Conservation (phyloP, 1,140 invertebrate genomes). For the Drosophila lacteicornis region DNA sequence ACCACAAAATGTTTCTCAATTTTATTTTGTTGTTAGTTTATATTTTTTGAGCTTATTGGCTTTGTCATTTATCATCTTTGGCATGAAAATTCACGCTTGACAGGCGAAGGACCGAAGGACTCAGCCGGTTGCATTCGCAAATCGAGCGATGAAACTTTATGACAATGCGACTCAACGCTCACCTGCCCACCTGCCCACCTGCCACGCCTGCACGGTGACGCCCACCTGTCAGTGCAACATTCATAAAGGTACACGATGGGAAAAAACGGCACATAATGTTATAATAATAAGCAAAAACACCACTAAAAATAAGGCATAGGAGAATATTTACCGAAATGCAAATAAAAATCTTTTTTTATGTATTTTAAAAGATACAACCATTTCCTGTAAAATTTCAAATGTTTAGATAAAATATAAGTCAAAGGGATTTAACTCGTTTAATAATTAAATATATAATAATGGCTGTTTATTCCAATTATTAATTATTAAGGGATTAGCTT, state of each 20-base stretch:
- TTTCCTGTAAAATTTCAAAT: too few relatives aligned
- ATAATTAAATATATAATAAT: too few relatives aligned
- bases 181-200: background rate
- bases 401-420: too few relatives aligned
- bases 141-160: conserved; percentile 66
- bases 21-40: background rate
- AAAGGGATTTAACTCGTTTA: too few relatives aligned
- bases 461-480: too few relatives aligned
- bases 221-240: conserved; percentile 55
- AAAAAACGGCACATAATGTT: background rate
- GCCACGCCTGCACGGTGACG: conserved; percentile 16
- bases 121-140: conserved; percentile 23
- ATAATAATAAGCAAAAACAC: background rate
- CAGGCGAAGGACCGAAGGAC: conserved; percentile 34
- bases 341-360: background rate
- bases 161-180: conserved; percentile 58
- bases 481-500: too few relatives aligned
- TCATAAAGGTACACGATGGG: conserved; percentile 4
- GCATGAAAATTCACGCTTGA: conserved; percentile 70
- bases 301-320: background rate
- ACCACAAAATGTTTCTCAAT: background rate
- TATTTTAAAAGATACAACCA: too few relatives aligned
- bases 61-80: conserved; percentile 65
- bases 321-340: too few relatives aligned
- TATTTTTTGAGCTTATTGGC: conserved; percentile 48